Base-by-base conservation (phyloP, 2,888 invertebrate species). In the Taphrorychus bicolor region DNA sequence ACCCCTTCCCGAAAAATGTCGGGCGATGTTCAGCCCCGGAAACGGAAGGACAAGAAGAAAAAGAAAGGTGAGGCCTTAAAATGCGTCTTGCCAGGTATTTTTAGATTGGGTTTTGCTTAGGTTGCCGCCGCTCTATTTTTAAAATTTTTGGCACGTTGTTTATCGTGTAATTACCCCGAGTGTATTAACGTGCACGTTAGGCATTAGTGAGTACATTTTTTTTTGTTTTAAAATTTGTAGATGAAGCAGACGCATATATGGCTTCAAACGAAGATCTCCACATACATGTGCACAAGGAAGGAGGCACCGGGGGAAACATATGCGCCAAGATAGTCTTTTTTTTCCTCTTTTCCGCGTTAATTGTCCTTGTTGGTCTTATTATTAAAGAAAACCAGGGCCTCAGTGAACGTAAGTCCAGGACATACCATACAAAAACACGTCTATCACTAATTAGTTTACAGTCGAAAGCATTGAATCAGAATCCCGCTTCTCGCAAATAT, bases 241-340 rank as follows among this genome's bases (percentile, higher is more conserved):
- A 18, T 69, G 76, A 77, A 9, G 57, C 54, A 21, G 53, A 53
- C 11, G 45, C 23, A 21, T 45, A 23, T 21, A 14, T 22, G 11
- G n/a, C 60, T 16, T 49, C 58, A 48, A 76, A 74, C 59, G 91
- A 92, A 59, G 92, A 92, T 82, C 85, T 90, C 69, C 89, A 89
- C 75, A 88, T 94, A 77, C 93, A 94, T 79, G 86, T 93, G 19
- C 88, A 91, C 56, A 89, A 90, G 73, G 92, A 93, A 45, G 88
- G 87, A 74, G 88, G 88, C 49, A 91, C 92, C 14, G 93, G 93
- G 48, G 94, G 93, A 24, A 92, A 93, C 78, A 89, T 92, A 86
- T 93, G 92, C 82, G 92, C 93, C 32, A 93, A 93, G 83, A 85
- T 94, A 62, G 87, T 94, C 75, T 94, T 94, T 82, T 93, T 94